Evolutionary conservation across 2,797 vertebrate genomes (phyloP), one percentile per base, ranked within the genome.

Genomic region (Dryobates pubescens): DNA sequence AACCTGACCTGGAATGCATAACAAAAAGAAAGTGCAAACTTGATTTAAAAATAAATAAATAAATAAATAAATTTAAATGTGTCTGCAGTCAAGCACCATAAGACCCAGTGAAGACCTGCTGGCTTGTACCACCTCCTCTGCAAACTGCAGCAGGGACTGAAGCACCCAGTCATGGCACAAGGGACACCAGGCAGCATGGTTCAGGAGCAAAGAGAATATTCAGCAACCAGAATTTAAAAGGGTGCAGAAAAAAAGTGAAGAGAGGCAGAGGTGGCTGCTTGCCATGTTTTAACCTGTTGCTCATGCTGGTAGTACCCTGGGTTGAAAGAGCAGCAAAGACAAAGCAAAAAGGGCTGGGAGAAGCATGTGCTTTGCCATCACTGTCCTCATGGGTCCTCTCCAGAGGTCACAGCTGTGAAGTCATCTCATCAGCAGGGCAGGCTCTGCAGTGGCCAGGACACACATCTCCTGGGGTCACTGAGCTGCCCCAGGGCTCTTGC

Each of bases 391-490:
- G 43, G 32, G 9, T 36, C 36, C 47, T 43, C 68, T 57, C 22
- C 9, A 4, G 16, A 51, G 7, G 10, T 57, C 64, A 13, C 0
- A 0, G 64, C 49, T 83, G 26, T 10, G 61, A 67, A 76, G 29
- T 29, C 41, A 45, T 23, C 51, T 49, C 41, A n/a, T 3, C 4
- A 0, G 8, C 65, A 67, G 57, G 38, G 26, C 34, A 59, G 65
- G 16, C 30, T 29, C 47, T 3, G 5, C 49, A 56, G 68, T 1
- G 3, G 1, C 62, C 18, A 24, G 68, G 51, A 63, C 19, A 15
- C 1, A 3, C 1, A 0, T 71, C 9, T 65, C 53, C 38, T 2
- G 6, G 16, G 38, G 18, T 63, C 47, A 29, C 58, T 3, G 8
- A 75, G 32, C 17, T 1, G 2, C 11, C 24, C 19, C 70, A 58